Base-by-base conservation (phyloP, 2,113 vertebrate species). In the Colistium nudipinnis region DNA sequence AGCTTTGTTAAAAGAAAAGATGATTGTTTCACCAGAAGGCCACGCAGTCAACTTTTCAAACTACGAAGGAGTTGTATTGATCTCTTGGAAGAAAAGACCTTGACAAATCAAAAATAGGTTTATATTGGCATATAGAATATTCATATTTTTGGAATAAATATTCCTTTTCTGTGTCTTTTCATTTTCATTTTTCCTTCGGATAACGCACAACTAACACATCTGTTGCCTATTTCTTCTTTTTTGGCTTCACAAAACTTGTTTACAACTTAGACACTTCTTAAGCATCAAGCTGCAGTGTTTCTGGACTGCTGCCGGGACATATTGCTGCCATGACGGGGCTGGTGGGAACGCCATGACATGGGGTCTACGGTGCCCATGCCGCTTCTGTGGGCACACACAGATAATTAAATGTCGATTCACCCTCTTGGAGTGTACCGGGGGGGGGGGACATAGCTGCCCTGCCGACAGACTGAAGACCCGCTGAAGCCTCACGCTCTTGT, bases 351-450 rank as follows among this genome's bases (percentile, higher is more conserved):
- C 35, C 55, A 59, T 82, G 78, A 60, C 70, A 56, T 59, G 33
- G 65, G 51, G 57, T 76, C 79, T 56, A 62, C 80, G 75, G 80
- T 67, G 65, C 53, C 78, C 62, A 68, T 82, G 83, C 54, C 68
- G 62, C 72, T 61, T 89, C 78, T 83, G 76, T 68, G 74, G 76
- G 57, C 56, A 71, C 62, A 77, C 62, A 65, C 63, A 81, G 78
- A 92, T 87, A 87, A 92, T 91, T 89, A 90, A 89, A 91, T 69
- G 83, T 82, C 64, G 33, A 78, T 92, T 91, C 84, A 76, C 77
- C 71, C 62, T 77, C 76, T 68, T 81, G 69, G 65, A 22, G 71
- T 71, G 64, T 62, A 55, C 83, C 35, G 74, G 55, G 82, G 86
- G 67, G 74, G 55, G 82, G 86, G 67, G 79, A 79, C 81, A 78